phyloP scores from a whole-genome alignment of 2,888 invertebrate genomes.

The Carterocephalus palaemon region DNA sequence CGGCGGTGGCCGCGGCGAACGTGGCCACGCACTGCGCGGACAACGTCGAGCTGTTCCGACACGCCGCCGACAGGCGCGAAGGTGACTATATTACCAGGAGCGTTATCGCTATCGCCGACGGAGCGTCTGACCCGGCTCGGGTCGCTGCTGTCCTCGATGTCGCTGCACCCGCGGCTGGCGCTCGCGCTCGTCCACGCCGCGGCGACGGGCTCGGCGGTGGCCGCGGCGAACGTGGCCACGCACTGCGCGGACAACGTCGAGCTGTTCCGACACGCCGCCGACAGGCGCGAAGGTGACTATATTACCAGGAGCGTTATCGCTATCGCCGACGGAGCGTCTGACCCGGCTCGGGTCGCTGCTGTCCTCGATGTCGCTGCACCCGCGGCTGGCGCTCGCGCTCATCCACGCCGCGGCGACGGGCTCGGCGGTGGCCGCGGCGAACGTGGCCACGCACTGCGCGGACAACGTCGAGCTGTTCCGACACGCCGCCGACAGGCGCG shows the following conservation, averaged over 20 bases:
- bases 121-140: slow-evolving; percentile 83
- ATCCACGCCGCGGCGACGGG: no score
- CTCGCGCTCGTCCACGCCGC: slow-evolving; percentile 80
- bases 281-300: slow-evolving; percentile 55
- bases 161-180: slow-evolving; percentile 80
- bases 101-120: slow-evolving; percentile 76
- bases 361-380: no score
- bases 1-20: slow-evolving; percentile 58
- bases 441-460: no score
- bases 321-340: no score
- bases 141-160: slow-evolving; percentile 67
- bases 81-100: slow-evolving; percentile 51
- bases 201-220: slow-evolving; percentile 73
- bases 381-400: no score
- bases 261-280: slow-evolving; percentile 71
- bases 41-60: slow-evolving; percentile 74
- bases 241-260: slow-evolving; percentile 68
- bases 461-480: no score
- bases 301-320: no score
- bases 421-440: no score
- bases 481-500: no score
- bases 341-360: no score
- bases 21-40: slow-evolving; percentile 52
- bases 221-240: slow-evolving; percentile 41
- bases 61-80: slow-evolving; percentile 66